A percentile compares a stretch with the other conserved stretches of the same genome.
Conservation (phyloP, 2,888 invertebrate genomes). For the Tipula lateralis region DNA sequence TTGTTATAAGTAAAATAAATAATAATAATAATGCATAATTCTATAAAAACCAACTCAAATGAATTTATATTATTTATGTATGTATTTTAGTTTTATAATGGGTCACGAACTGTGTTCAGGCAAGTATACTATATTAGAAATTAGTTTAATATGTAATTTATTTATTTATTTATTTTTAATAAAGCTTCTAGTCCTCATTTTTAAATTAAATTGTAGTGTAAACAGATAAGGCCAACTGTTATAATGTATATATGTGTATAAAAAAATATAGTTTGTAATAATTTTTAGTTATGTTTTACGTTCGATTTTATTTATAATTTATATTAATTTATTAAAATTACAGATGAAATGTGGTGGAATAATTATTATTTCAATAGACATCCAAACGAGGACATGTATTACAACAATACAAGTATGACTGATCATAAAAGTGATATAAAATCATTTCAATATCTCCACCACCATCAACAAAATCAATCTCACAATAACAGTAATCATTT, state of each 20-base stretch:
- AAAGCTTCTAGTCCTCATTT: not conserved
- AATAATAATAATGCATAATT: not conserved
- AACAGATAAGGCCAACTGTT: slow-evolving; percentile 4
- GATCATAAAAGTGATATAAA: not conserved
- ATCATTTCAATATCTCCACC: slow-evolving; percentile 4
- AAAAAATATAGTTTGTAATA: not conserved
- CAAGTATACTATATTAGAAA: not conserved
- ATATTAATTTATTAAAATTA: not conserved
- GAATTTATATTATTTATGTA: not conserved
- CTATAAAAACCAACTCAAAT: not conserved
- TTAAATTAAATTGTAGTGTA: not conserved
- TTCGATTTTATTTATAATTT: not conserved
- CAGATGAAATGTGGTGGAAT: slow-evolving; percentile 25
- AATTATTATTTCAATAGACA: slow-evolving; percentile 7
- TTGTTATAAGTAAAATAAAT: not conserved
- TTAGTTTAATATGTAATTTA: too few relatives aligned
- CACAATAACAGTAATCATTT: slow-evolving; percentile 28
- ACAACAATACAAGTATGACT: not conserved
- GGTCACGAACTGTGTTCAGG: not conserved
- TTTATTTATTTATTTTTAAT: not conserved
- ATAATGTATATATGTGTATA: not conserved
- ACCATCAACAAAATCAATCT: not conserved
- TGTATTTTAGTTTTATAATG: not conserved
- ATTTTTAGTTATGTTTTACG: not conserved
- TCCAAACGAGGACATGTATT: slow-evolving; percentile 6